phyloP scores from a whole-genome alignment of 2,888 invertebrate genomes.

The Buathra laborator region DNA sequence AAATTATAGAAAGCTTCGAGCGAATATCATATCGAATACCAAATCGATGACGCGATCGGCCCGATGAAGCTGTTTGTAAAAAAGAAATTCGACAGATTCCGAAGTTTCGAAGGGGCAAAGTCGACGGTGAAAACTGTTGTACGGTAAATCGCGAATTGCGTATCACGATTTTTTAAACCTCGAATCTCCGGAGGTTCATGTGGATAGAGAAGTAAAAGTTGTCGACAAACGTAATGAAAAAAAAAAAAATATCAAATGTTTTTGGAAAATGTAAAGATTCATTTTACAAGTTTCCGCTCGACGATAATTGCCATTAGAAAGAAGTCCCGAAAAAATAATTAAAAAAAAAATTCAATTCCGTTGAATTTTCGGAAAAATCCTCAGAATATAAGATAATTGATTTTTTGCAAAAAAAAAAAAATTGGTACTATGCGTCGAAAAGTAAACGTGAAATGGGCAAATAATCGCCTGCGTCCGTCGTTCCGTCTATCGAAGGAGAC shows the following conservation, averaged over 20 bases:
- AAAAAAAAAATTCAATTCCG: no score
- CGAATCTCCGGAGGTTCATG: background rate
- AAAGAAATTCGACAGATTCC: background rate
- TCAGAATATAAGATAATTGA: no score
- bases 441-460: background rate
- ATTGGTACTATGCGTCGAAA: background rate
- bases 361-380: no score
- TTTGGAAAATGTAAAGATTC: background rate
- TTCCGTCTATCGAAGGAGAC: background rate
- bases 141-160: background rate
- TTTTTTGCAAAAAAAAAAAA: background rate
- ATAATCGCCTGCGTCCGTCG: background rate
- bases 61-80: background rate
- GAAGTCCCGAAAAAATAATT: background rate
- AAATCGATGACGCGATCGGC: background rate
- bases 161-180: background rate
- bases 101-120: background rate
- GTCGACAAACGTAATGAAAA: background rate
- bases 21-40: background rate
- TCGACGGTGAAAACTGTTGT: background rate
- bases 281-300: background rate
- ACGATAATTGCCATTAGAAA: background rate
- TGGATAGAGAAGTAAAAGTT: background rate
- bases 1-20: background rate
- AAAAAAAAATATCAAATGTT: background rate